Evolutionary conservation across 2,113 vertebrate species (phyloP).

Genomic region (Mustela nigripes): DNA sequence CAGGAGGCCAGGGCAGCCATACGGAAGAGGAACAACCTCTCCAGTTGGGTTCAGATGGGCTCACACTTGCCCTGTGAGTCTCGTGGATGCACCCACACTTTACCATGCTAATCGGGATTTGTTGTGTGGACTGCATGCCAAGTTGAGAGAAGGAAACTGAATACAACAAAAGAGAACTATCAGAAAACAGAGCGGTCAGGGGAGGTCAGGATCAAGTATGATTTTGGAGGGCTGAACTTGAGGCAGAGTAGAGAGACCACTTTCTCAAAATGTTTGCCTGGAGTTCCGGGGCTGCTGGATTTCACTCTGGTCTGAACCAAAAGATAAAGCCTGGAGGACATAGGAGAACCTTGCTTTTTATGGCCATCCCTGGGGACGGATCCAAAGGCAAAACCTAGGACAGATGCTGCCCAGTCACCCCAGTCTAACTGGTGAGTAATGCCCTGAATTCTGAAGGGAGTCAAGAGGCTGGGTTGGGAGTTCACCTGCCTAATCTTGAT

Average conservation of each 20-base stretch:
- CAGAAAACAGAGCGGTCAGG: not conserved
- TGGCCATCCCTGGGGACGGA: not conserved
- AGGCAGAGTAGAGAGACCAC: not conserved
- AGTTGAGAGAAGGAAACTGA: not conserved
- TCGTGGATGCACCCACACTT: not conserved
- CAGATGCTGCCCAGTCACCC: not conserved
- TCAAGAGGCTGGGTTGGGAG: not conserved
- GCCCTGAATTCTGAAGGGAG: too few species aligned
- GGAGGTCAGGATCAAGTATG: not conserved
- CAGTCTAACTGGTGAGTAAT: not conserved
- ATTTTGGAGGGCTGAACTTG: not conserved
- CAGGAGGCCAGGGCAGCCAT: not conserved
- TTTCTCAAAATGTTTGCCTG: not conserved
- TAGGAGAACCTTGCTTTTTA: not conserved
- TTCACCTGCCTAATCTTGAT: not conserved
- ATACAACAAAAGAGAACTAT: not conserved
- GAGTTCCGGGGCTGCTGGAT: not conserved
- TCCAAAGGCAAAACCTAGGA: not conserved
- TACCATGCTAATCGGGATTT: not conserved
- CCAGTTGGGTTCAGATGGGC: not conserved
- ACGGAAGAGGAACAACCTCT: not conserved
- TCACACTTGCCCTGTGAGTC: not conserved
- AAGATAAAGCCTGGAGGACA: not conserved
- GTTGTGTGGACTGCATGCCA: not conserved
- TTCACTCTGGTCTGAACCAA: not conserved